phyloP scores from a whole-genome alignment of 1,140 invertebrate species.

The Calephelis nemesis region DNA sequence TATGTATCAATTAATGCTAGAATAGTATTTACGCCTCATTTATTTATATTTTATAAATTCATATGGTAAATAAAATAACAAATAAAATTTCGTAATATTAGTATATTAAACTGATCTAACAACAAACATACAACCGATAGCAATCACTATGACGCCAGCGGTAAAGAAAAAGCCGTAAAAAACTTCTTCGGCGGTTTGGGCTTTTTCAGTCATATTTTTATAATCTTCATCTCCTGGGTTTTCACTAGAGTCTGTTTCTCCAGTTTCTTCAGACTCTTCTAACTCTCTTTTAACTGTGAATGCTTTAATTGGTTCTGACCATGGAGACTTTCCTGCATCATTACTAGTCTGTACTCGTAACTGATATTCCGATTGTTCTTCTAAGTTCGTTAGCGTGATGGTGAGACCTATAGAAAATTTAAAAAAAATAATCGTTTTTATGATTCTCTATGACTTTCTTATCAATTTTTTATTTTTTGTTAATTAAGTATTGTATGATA shows the following conservation, averaged over 20 bases:
- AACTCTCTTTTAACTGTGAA: conserved; percentile 31
- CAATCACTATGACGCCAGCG: conserved; percentile 46
- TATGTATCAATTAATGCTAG: too few species aligned
- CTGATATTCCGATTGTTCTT: conserved; percentile 45
- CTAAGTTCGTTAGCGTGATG: conserved; percentile 35
- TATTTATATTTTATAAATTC: too few species aligned
- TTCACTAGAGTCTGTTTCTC: not conserved
- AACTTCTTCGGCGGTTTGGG: conserved; percentile 33
- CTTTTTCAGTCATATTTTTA: not conserved
- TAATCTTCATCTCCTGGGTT: not conserved
- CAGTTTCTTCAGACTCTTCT: conserved; percentile 7
- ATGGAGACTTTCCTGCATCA: conserved; percentile 43
- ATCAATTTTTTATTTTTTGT: too few species aligned
- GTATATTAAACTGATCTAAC: conserved; percentile 46
- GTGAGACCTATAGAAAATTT: conserved; percentile 29
- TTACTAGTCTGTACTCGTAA: conserved; percentile 43
- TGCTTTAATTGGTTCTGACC: conserved; percentile 37
- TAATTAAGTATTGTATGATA: too few species aligned
- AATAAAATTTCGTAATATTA: not conserved
- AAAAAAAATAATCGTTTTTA: conserved; percentile 5
- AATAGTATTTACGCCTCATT: too few species aligned
- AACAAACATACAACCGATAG: conserved; percentile 49
- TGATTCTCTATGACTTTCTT: too few species aligned
- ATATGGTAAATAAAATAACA: too few species aligned
- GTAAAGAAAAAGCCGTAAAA: conserved; percentile 60